Conservation (phyloP, 2,113 vertebrate species). For the Hemicordylus capensis region DNA sequence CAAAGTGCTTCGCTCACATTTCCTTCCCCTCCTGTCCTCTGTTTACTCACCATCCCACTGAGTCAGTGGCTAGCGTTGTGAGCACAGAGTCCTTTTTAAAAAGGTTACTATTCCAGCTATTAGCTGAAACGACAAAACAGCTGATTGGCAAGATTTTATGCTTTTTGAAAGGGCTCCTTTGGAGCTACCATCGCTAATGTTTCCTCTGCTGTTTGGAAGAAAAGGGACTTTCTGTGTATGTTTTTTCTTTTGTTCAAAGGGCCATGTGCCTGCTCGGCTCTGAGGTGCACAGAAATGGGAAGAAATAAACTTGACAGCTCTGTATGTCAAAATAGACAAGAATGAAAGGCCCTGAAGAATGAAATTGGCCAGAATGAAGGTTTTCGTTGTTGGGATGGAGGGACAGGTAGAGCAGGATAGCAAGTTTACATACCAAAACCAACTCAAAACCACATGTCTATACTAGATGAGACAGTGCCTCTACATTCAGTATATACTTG, state of each 20-base stretch:
- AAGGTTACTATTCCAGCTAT: not conserved
- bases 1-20: too few relatives aligned
- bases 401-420: not conserved
- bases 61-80: not conserved
- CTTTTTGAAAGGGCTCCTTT: not conserved
- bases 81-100: not conserved
- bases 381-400: not conserved
- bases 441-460: not conserved
- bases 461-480: not conserved
- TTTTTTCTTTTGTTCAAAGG: not conserved
- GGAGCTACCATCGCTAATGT: not conserved
- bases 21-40: not conserved
- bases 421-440: not conserved
- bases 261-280: not conserved
- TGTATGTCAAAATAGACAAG: not conserved
- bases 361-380: not conserved
- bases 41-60: not conserved
- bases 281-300: not conserved
- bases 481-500: not conserved
- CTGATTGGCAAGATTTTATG: not conserved
- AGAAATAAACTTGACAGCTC: too few relatives aligned
- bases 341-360: not conserved
- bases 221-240: not conserved
- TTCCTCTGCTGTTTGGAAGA: not conserved
- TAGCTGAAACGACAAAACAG: not conserved